Evolutionary conservation across 2,888 invertebrate genomes (phyloP), one percentile per base, ranked within the genome.

Genomic region (Argyresthia albistria): DNA sequence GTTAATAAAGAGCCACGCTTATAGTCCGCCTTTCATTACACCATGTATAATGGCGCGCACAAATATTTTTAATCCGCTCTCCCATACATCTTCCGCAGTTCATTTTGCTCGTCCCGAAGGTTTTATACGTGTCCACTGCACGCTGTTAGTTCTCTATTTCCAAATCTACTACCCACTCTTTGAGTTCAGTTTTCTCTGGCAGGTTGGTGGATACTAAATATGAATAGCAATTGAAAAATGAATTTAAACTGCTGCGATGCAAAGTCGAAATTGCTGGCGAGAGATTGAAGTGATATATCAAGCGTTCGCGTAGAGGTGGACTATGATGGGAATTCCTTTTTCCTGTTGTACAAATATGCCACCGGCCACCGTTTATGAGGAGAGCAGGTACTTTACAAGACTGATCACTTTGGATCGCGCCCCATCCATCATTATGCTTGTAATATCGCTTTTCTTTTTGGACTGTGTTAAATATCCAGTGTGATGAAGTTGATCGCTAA

Each of bases 21-120:
- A 72, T 76, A 66, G 73, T 70, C 37, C 42, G 16, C 52, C 73
- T 83, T 84, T 83, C 86, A 86, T 86, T 84, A 83, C 84, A 78
- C 70, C 69, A 69, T 80, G 82, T 81, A 86, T 86, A 86, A 86
- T 86, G 84, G 84, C 71, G 70, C 84, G 82, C 78, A 82, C 86
- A 84, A 86, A 86, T 84, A 86, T 86, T 86, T 86, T 86, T 86
- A 86, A 86, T 86, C 86, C 84, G 70, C 69, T 67, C 70, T 76
- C 79, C 76, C 86, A 84, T 84, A 86, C 83, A 83, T 86, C 84
- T 84, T 84, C 75, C 75, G 79, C 71, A 80, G 82, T 83, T 84
- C 84, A 84, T 84, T 83, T 83, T 75, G 79, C 73, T 25, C 69
- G 76, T 73, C 71, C 78, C 64, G 69, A 68, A 71, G 68, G 73